Evolutionary conservation across 2,797 vertebrate genomes (phyloP), one percentile per base, ranked within the genome.

Genomic region (Manis javanica): DNA sequence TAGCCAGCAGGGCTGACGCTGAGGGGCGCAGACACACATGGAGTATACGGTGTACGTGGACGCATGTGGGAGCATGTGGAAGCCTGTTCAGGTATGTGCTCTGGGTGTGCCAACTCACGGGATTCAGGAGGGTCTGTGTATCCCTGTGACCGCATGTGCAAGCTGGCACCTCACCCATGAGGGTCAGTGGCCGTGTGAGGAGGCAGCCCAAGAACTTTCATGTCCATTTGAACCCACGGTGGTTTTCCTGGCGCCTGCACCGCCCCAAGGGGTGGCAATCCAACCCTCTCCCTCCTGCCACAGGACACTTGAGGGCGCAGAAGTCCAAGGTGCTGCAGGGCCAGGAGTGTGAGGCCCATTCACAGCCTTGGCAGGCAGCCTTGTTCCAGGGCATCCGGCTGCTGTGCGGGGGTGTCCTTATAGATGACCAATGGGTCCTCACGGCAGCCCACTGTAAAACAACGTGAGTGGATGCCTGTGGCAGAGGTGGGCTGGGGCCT

Each of bases 301-400:
- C 79, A 97, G 97, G 96, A 51, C 51, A 14, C 42, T 5, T 74
- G n/a, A 74, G 63, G 37, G 96, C 96, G 1, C 95, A 97, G 81
- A 89, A 75, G 6, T 5, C 24, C 94, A 97, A 95, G 63, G 59
- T 98, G 55, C 86, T 98, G 46, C 55, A 26, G 1, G 97, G 97
- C 18, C 39, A 89, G 9, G 86, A 96, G 24, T 98, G 98, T 7
- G 0, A 9, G 24, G 26, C 97, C 46, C 94, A 96, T 31, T 98
- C 97, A 0, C 98, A 98, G 59, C 97, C 98, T 2, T 98, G 98
- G 98, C 98, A 98, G 93, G 34, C 87, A 0, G 98, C 91, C 88
- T 90, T 98, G 86, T 97, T 96, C 63, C 90, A 97, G 85, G 83
- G 78, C 0, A 0, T 5, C 19, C 81, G 15, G 2, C 93, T 95